A percentile compares a stretch with the other conserved stretches of the same genome.
These are phyloP conservation scores for Sinodicranocentrus sp. DNA, from an alignment of 2,888 invertebrate genomes.

Conservation along the genomic window DNA sequence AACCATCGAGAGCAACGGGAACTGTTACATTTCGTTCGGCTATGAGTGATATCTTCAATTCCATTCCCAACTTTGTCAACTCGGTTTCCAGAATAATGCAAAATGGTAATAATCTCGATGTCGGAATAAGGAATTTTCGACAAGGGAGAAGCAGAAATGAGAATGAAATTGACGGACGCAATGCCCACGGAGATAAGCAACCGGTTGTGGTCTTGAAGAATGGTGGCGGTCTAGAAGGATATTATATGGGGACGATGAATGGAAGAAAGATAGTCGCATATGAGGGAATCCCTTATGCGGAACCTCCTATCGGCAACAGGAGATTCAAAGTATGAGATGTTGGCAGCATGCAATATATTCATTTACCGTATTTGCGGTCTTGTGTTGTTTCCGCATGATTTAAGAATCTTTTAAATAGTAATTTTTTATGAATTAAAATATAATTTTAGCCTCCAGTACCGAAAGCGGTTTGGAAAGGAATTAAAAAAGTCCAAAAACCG, in stretches of 20 bases:
- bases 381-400: background rate
- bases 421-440: no score
- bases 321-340: slow-evolving; percentile 72
- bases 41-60: slow-evolving; percentile 6
- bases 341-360: no score
- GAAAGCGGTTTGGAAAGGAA: slow-evolving; percentile 67
- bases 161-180: slow-evolving; percentile 16
- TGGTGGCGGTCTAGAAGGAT: slow-evolving; percentile 70
- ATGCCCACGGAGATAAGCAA: slow-evolving; percentile 30
- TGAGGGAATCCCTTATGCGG: slow-evolving; percentile 70
- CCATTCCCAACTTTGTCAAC: slow-evolving; percentile 18
- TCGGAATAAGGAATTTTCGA: background rate
- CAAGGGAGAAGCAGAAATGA: slow-evolving; percentile 10
- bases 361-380: no score
- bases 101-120: slow-evolving; percentile 17
- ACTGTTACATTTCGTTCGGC: background rate
- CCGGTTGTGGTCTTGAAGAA: slow-evolving; percentile 38
- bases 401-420: no score
- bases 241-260: slow-evolving; percentile 66
- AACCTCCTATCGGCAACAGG: slow-evolving; percentile 61
- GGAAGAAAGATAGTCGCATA: slow-evolving; percentile 69
- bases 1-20: no score
- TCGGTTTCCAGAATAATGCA: slow-evolving; percentile 40
- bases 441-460: slow-evolving; percentile 70
- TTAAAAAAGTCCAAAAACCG: slow-evolving; percentile 53